These are phyloP conservation scores for Brachionus rubens DNA, from an alignment of 1,140 invertebrate species.

Conservation along the genomic window DNA sequence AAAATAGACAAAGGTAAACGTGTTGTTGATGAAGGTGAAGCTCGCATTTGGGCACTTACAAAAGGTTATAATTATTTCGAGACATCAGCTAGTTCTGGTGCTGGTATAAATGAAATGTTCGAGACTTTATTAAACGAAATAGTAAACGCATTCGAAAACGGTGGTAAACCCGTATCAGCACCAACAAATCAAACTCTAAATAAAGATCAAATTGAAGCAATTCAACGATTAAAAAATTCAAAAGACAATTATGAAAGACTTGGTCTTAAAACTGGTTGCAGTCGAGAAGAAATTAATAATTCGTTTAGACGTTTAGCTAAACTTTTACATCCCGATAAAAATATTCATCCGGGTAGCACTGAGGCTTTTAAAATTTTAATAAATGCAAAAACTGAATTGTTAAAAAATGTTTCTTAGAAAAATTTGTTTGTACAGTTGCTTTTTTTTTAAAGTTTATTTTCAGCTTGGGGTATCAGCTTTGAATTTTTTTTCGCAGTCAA, in stretches of 20 bases:
- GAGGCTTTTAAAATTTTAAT: slow-evolving; percentile 63
- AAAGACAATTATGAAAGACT: slow-evolving; percentile 58
- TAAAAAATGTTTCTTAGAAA: slow-evolving; percentile 49
- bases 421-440: not conserved
- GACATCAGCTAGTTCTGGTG: slow-evolving; percentile 55
- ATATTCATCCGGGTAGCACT: slow-evolving; percentile 61
- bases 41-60: slow-evolving; percentile 57
- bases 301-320: slow-evolving; percentile 61
- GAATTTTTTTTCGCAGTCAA: too few species aligned
- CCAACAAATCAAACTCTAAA: slow-evolving; percentile 59
- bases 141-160: slow-evolving; percentile 56
- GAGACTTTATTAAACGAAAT: slow-evolving; percentile 58
- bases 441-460: too few species aligned
- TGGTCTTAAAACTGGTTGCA: slow-evolving; percentile 52
- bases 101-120: slow-evolving; percentile 46
- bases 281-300: slow-evolving; percentile 62
- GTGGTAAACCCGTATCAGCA: slow-evolving; percentile 53
- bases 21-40: slow-evolving; percentile 57
- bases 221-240: slow-evolving; percentile 58
- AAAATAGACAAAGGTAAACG: slow-evolving; percentile 44
- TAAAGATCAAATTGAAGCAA: slow-evolving; percentile 59
- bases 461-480: too few species aligned
- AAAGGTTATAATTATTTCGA: slow-evolving; percentile 61
- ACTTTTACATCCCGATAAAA: slow-evolving; percentile 63
- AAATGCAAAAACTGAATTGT: slow-evolving; percentile 54